These are phyloP conservation scores for Bunonema sp. DNA, from an alignment of 2,888 invertebrate species.

Conservation along the genomic window DNA sequence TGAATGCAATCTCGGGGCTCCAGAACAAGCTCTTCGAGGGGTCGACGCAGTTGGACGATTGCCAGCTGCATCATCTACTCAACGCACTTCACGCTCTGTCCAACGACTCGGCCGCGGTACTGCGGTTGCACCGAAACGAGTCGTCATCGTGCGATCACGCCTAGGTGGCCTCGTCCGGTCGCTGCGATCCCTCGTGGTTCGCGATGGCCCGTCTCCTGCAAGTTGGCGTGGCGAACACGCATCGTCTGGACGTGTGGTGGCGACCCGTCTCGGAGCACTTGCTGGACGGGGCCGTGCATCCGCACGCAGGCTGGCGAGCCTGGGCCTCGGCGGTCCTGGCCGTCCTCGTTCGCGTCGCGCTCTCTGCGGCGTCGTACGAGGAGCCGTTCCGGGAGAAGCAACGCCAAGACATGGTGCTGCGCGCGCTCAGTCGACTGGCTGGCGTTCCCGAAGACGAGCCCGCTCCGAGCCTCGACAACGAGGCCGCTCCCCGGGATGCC, in stretches of 20 bases:
- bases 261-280: constrained; percentile 81
- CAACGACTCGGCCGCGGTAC: constrained; percentile 70
- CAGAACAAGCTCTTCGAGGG: constrained; percentile 5
- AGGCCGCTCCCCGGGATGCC: no score
- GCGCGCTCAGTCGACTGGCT: background rate
- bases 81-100: constrained; percentile 59
- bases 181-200: constrained; percentile 89
- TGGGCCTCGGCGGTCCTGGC: no score
- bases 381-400: no score
- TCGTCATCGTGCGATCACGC: background rate
- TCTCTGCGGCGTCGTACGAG: no score
- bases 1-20: no score
- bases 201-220: constrained; percentile 95
- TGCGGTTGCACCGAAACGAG: constrained; percentile 1
- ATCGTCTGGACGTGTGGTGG: constrained; percentile 83
- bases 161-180: constrained; percentile 5
- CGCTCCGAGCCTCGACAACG: no score
- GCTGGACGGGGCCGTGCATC: constrained; percentile 50
- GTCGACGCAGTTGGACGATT: constrained; percentile 3
- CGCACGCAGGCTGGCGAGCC: background rate
- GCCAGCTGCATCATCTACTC: background rate
- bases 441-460: no score
- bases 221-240: constrained; percentile 81
- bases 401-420: background rate
- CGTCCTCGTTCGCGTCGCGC: no score